phyloP scores from a whole-genome alignment of 2,113 vertebrate genomes.

The Procavia capensis region DNA sequence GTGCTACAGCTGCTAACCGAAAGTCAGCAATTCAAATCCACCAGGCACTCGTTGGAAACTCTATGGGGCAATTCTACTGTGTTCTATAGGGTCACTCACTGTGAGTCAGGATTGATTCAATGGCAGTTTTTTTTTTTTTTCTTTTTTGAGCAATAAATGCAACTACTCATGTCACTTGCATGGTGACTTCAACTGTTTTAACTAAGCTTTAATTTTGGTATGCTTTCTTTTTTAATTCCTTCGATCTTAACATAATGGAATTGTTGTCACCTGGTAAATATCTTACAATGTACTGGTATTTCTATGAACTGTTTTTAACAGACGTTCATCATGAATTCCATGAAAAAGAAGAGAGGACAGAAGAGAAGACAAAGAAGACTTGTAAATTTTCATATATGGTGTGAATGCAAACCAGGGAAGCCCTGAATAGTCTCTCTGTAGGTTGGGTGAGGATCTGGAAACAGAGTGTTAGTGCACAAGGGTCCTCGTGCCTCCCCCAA shows the following conservation, averaged over 20 bases:
- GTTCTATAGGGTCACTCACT: no score
- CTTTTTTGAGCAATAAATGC: background rate
- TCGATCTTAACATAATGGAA: background rate
- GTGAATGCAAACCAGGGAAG: background rate
- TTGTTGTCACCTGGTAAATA: background rate
- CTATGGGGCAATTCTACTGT: no score
- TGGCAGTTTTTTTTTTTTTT: no score
- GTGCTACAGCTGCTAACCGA: no score
- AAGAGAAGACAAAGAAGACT: no score
- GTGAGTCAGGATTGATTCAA: no score
- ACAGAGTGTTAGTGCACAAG: background rate
- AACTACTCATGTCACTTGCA: fast-evolving
- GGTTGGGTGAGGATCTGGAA: background rate
- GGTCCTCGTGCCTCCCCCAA: background rate
- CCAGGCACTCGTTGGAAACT: no score
- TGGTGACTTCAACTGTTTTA: background rate
- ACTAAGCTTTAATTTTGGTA: background rate
- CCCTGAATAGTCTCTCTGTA: background rate
- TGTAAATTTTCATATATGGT: no score
- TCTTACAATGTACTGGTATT: background rate
- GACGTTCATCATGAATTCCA: background rate
- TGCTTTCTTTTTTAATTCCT: background rate
- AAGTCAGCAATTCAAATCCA: no score
- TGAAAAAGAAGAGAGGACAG: background rate
- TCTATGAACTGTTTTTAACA: background rate